phyloP scores from a whole-genome alignment of 2,888 invertebrate genomes.

The Trissoscelio sp. region DNA sequence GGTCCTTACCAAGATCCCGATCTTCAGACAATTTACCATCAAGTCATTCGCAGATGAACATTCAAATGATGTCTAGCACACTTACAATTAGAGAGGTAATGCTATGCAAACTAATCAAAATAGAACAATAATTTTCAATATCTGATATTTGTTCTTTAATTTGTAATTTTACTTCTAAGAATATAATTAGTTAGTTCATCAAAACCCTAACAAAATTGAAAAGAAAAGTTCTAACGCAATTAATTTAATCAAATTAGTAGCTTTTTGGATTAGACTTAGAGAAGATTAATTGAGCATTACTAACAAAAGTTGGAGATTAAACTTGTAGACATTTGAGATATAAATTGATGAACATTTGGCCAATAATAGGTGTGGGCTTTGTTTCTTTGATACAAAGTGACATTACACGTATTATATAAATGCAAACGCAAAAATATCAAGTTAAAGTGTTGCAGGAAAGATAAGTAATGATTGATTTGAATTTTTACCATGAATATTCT shows the following conservation, averaged over 20 bases:
- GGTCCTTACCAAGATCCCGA: slow-evolving; percentile 91
- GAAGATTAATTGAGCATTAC: too few relatives aligned
- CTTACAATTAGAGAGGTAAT: slow-evolving; percentile 95
- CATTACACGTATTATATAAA: slow-evolving; percentile 26
- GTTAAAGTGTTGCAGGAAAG: slow-evolving; percentile 43
- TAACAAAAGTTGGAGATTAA: too few relatives aligned
- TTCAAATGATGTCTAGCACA: slow-evolving; percentile 97
- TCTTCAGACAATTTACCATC: slow-evolving; percentile 96
- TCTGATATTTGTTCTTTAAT: too few relatives aligned
- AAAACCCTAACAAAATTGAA: too few relatives aligned
- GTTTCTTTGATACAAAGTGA: slow-evolving; percentile 48
- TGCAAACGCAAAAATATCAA: slow-evolving; percentile 40
- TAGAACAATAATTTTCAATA: too few relatives aligned
- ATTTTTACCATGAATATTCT: slow-evolving; percentile 63
- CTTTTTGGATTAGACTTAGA: too few relatives aligned
- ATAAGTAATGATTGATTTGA: slow-evolving; percentile 56
- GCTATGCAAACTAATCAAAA: neutral
- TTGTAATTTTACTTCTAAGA: too few relatives aligned
- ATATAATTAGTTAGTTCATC: too few relatives aligned
- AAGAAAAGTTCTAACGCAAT: too few relatives aligned
- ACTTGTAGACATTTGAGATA: neutral
- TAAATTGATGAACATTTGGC: slow-evolving; percentile 11
- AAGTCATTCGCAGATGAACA: slow-evolving; percentile 96
- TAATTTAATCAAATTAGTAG: neutral
- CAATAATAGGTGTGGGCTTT: slow-evolving; percentile 55